Evolutionary conservation across 2,113 vertebrate genomes (phyloP).

Genomic region (Rhinoderma darwinii): DNA sequence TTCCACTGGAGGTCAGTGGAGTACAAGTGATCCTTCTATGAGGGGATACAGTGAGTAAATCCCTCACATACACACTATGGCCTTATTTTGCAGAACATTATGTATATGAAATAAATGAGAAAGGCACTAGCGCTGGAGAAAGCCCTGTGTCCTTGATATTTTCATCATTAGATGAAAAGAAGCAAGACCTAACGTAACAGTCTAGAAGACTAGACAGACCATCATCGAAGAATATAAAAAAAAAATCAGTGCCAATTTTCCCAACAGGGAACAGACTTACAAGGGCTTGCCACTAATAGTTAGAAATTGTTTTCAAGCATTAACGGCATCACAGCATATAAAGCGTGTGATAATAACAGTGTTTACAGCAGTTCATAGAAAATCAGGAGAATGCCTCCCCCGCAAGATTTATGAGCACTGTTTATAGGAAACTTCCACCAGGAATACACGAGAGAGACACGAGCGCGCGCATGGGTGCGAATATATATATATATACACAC

Average conservation of each 20-base stretch:
- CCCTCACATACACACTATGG: too few relatives aligned
- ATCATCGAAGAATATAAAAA: not conserved
- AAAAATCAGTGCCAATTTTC: constrained; percentile 9
- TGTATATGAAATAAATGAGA: too few relatives aligned
- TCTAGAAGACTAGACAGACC: not conserved
- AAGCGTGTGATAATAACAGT: constrained; percentile 12
- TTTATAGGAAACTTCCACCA: not conserved
- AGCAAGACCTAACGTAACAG: not conserved
- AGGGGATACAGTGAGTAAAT: too few relatives aligned
- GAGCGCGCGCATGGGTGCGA: too few relatives aligned
- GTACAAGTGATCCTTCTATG: too few relatives aligned
- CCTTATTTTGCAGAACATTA: too few relatives aligned
- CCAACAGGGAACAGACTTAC: constrained; percentile 4
- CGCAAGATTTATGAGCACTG: not conserved
- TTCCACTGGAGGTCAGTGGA: too few relatives aligned
- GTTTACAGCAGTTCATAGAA: constrained; percentile 17
- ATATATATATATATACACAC: too few relatives aligned
- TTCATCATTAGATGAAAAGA: not conserved
- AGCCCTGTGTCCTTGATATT: not conserved
- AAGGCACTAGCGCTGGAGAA: not conserved
- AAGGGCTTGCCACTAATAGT: constrained; percentile 4
- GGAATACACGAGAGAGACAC: too few relatives aligned
- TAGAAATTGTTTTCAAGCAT: constrained; percentile 17
- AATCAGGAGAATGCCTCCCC: constrained; percentile 2
- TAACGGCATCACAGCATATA: not conserved